These are phyloP conservation scores for Myotis pilosus DNA, from an alignment of 2,797 vertebrate genomes.

Conservation along the genomic window DNA sequence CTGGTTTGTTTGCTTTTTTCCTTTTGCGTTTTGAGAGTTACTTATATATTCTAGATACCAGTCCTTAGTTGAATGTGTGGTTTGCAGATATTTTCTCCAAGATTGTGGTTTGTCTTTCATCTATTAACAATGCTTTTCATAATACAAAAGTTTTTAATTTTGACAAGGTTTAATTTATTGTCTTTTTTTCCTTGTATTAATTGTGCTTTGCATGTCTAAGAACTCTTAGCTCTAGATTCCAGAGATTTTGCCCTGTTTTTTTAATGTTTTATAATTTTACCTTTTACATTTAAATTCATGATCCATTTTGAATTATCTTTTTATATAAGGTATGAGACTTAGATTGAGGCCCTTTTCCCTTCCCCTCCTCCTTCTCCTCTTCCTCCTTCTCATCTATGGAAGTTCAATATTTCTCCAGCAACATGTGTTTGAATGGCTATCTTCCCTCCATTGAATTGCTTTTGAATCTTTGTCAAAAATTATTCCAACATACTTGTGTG, in stretches of 20 bases:
- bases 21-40: slow-evolving; percentile 8
- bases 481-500: not conserved
- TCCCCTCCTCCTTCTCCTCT: no score
- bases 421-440: slow-evolving; percentile 31
- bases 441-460: not conserved
- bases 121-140: not conserved
- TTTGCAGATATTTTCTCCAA: slow-evolving; percentile 46
- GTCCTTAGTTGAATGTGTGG: not conserved
- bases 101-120: slow-evolving; percentile 13
- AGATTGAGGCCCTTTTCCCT: not conserved
- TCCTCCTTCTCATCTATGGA: not conserved
- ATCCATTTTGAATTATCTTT: slow-evolving; percentile 17
- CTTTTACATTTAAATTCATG: not conserved
- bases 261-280: not conserved
- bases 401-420: not conserved
- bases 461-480: slow-evolving; percentile 46
- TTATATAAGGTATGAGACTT: not conserved
- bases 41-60: slow-evolving; percentile 31
- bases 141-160: slow-evolving; percentile 22
- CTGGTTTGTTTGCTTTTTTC: not conserved
- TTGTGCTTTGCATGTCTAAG: not conserved
- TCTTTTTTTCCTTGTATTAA: slow-evolving; percentile 30
- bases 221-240: not conserved
- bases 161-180: slow-evolving; percentile 6
- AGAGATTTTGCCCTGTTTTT: not conserved